phyloP scores from a whole-genome alignment of 2,888 invertebrate genomes.

The Melieria omissa region DNA sequence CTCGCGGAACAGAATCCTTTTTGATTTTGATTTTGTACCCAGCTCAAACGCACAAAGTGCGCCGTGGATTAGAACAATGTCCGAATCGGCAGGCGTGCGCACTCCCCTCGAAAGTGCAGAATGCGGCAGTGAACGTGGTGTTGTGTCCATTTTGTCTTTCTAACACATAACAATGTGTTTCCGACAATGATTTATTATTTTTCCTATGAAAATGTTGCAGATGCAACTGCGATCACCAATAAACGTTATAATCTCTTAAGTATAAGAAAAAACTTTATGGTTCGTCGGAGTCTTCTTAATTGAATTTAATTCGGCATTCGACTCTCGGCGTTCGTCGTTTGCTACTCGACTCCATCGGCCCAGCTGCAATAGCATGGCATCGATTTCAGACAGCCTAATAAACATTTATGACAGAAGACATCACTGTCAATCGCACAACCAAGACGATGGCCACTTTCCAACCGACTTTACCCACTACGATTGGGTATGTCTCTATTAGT shows the following conservation, averaged over 20 bases:
- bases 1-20: too few relatives aligned
- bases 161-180: not conserved
- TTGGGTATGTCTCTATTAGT: slow-evolving; percentile 5
- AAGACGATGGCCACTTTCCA: not conserved
- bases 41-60: too few relatives aligned
- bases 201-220: slow-evolving; percentile 6
- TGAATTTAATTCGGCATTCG: not conserved
- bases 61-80: too few relatives aligned
- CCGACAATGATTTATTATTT: not conserved
- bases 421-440: not conserved
- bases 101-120: too few relatives aligned
- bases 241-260: slow-evolving; percentile 3
- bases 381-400: not conserved
- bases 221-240: slow-evolving; percentile 5
- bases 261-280: not conserved
- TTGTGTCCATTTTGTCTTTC: slow-evolving; percentile 1
- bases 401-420: not conserved
- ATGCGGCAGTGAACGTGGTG: not conserved
- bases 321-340: not conserved
- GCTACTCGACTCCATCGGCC: not conserved
- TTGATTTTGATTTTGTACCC: too few relatives aligned
- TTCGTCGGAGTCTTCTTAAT: not conserved
- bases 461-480: not conserved
- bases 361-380: not conserved
- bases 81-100: too few relatives aligned